phyloP scores from a whole-genome alignment of 2,888 invertebrate species.

The Melieria crassipennis region DNA sequence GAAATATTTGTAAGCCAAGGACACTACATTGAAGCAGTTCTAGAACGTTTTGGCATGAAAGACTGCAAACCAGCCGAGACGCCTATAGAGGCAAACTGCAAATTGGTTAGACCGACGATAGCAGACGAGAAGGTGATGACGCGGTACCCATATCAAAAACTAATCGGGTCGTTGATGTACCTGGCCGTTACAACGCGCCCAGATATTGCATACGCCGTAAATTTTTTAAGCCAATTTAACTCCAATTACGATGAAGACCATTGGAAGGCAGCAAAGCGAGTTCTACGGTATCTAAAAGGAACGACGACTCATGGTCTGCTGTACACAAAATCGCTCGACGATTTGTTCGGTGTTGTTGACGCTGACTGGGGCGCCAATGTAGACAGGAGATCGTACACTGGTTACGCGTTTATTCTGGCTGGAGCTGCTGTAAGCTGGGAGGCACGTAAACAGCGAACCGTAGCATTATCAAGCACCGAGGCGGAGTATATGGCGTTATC shows the following conservation, averaged over 20 bases:
- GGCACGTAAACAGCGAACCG: constrained; percentile 40
- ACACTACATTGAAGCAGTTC: constrained; percentile 35
- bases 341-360: constrained; percentile 33
- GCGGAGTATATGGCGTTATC: constrained; percentile 42
- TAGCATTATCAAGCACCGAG: constrained; percentile 41
- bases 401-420: constrained; percentile 40
- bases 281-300: too few species aligned
- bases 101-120: constrained; percentile 21
- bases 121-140: constrained; percentile 32
- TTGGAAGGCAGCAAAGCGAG: too few species aligned
- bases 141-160: constrained; percentile 38
- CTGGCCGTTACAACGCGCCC: constrained; percentile 17
- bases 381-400: constrained; percentile 41
- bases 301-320: too few species aligned
- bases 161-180: constrained; percentile 32
- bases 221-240: too few species aligned
- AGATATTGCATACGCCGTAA: too few species aligned
- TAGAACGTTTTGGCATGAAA: constrained; percentile 37
- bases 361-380: constrained; percentile 42
- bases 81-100: constrained; percentile 34
- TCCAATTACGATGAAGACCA: too few species aligned
- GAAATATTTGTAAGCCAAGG: constrained; percentile 32
- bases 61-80: constrained; percentile 37
- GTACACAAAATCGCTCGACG: too few species aligned
- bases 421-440: constrained; percentile 42